A percentile compares a stretch with the other conserved stretches of the same genome.
Conservation (phyloP, 2,888 invertebrate genomes). For the Danaus chrysippus region DNA sequence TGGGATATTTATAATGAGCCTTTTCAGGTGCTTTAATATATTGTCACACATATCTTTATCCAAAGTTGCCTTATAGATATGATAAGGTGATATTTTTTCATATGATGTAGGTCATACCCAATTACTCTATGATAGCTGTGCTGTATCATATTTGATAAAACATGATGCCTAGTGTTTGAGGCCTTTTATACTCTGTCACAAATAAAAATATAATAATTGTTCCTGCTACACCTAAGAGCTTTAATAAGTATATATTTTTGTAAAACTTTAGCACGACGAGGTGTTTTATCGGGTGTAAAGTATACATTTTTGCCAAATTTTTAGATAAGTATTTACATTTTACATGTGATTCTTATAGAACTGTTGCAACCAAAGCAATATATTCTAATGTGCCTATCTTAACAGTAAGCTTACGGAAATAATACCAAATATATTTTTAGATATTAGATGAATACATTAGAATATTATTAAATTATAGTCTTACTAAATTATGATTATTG, state of each 20-base stretch:
- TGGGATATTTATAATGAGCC: slow-evolving; percentile 64
- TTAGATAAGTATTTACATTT: slow-evolving; percentile 60
- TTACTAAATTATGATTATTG: slow-evolving; percentile 39
- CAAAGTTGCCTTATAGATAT: slow-evolving; percentile 78
- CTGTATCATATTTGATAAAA: slow-evolving; percentile 63
- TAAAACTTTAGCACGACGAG: slow-evolving; percentile 53
- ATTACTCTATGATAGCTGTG: slow-evolving; percentile 64
- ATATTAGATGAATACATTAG: slow-evolving; percentile 44
- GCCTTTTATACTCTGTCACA: slow-evolving; percentile 52
- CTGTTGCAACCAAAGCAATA: slow-evolving; percentile 78
- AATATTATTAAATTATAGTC: slow-evolving; percentile 34
- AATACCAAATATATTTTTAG: slow-evolving; percentile 66
- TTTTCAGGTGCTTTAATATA: slow-evolving; percentile 74
- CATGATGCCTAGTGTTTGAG: slow-evolving; percentile 50
- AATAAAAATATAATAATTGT: slow-evolving; percentile 53
- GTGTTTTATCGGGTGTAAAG: slow-evolving; percentile 58
- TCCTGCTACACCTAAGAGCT: slow-evolving; percentile 61
- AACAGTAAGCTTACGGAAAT: slow-evolving; percentile 45
- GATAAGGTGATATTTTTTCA: slow-evolving; percentile 69
- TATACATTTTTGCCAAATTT: slow-evolving; percentile 66
- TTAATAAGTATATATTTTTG: slow-evolving; percentile 65
- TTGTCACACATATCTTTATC: slow-evolving; percentile 73
- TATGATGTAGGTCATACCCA: slow-evolving; percentile 67
- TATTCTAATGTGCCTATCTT: slow-evolving; percentile 69
- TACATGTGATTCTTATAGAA: slow-evolving; percentile 62